Conservation (phyloP, 2,888 invertebrate species). For the Periphyllus acericola region DNA sequence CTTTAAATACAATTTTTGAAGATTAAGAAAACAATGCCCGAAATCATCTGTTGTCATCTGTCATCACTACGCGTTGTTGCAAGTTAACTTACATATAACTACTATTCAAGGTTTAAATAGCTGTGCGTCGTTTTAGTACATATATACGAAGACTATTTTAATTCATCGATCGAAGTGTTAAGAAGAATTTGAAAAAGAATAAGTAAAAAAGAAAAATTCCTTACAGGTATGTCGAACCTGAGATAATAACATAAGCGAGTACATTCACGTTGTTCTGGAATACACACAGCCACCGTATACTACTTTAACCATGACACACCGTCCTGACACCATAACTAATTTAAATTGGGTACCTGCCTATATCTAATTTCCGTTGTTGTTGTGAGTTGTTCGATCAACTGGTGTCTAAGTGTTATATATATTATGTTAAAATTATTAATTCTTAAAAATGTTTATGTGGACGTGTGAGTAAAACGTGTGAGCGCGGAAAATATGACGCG, state of each 20-base stretch:
- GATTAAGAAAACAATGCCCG: no score
- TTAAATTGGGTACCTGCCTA: conserved; percentile 46
- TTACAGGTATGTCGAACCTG: conserved; percentile 5
- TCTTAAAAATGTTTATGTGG: background rate
- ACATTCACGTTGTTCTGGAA: background rate
- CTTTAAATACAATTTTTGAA: no score
- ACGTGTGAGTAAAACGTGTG: background rate
- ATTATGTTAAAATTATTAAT: conserved; percentile 6
- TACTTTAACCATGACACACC: conserved; percentile 38
- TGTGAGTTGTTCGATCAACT: conserved; percentile 9
- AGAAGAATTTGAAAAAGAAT: conserved; percentile 13
- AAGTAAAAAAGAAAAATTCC: conserved; percentile 6
- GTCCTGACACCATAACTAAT: conserved; percentile 50
- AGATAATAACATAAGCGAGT: background rate
- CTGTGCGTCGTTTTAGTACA: background rate
- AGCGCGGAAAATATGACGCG: background rate
- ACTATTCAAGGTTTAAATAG: background rate
- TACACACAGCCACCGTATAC: background rate
- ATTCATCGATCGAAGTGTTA: conserved; percentile 1
- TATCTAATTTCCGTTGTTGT: conserved; percentile 37
- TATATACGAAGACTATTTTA: conserved; percentile 11
- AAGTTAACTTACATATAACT: background rate
- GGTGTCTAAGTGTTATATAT: background rate
- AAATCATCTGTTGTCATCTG: no score
- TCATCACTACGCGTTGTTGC: no score